Base-by-base conservation (phyloP, 64 coral and sea anemone genomes). In the Stylophora pistillata region DNA sequence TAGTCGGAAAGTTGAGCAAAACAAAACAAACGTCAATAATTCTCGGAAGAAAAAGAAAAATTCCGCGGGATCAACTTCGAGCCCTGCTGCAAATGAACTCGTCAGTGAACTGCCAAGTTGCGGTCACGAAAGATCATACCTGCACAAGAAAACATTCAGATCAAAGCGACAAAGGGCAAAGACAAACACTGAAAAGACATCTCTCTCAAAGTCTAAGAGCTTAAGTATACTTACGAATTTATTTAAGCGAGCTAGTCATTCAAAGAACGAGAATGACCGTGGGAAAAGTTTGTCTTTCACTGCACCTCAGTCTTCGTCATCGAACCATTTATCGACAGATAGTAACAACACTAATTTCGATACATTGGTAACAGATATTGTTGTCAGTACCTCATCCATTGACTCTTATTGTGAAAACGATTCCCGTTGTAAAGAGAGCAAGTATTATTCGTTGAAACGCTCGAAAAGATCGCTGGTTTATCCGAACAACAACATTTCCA, bases 151-250 rank as follows among this genome's bases (percentile, higher is more conserved):
- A 74, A 85, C 79, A 74, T 80, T 73, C n/a, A 74, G 65, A 52
- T 70, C 80, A 16, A 84, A 84, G 15, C 80, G 33, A 13, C 59
- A 69, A 58, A 63, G 72, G 75, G 76, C 34, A 58, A 78, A 92
- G 41, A 76, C 83, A 85, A 92, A 91, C 89, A 91, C 10, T 4
- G 55, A 77, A 71, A 92, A 58, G 56, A 76, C 61, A 62, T 53
- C 81, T 30, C 81, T 92, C 59, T 79, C 72, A 30, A 86, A 65
- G 72, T 76, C 90, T 77, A 92, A 92, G 76, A 92, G 90, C 90
- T 92, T 92, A 77, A 92, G 62, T 78, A 86, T 92, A 92, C 90
- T 92, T 18, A 86, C 90, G 30, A 92, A 85, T 92, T 92, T 92
- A 85, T 92, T 92, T 86, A 92, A 92, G 74, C 81, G 90, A 25